These are phyloP conservation scores for Leucosticte australis DNA, from an alignment of 2,113 vertebrate genomes.

Conservation along the genomic window DNA sequence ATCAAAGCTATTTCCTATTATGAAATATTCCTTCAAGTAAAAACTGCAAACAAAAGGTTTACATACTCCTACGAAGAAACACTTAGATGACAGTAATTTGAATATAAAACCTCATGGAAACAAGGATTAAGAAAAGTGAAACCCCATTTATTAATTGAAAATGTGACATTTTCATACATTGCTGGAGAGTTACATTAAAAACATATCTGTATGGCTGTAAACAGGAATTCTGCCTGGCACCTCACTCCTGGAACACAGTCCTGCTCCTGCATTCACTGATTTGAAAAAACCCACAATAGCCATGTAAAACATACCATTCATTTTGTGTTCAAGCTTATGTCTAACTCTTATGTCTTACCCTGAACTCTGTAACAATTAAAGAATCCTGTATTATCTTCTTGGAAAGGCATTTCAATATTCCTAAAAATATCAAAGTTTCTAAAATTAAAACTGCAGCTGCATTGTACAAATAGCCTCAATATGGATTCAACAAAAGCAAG, in stretches of 20 bases:
- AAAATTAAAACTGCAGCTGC: conserved; percentile 61
- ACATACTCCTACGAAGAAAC: background rate
- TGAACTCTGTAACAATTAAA: conserved; percentile 25
- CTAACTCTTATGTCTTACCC: background rate
- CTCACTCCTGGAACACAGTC: background rate
- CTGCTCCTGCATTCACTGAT: background rate
- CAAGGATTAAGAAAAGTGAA: background rate
- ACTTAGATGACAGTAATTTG: background rate
- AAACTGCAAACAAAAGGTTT: background rate
- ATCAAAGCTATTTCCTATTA: background rate
- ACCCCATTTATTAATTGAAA: background rate
- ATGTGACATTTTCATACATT: background rate
- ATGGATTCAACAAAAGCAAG: conserved; percentile 48
- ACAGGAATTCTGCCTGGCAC: background rate
- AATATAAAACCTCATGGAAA: background rate
- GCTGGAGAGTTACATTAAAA: background rate
- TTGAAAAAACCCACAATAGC: background rate
- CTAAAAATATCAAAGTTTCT: conserved; percentile 59
- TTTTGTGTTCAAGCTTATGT: background rate
- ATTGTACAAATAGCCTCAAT: conserved; percentile 36
- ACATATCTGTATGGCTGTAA: background rate
- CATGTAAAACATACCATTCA: background rate
- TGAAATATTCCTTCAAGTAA: background rate
- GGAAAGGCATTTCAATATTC: conserved; percentile 48
- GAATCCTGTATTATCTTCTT: conserved; percentile 52